A percentile compares a stretch with the other conserved stretches of the same genome.
Conservation (phyloP, 2,888 invertebrate species). For the Salpingus planirostris region DNA sequence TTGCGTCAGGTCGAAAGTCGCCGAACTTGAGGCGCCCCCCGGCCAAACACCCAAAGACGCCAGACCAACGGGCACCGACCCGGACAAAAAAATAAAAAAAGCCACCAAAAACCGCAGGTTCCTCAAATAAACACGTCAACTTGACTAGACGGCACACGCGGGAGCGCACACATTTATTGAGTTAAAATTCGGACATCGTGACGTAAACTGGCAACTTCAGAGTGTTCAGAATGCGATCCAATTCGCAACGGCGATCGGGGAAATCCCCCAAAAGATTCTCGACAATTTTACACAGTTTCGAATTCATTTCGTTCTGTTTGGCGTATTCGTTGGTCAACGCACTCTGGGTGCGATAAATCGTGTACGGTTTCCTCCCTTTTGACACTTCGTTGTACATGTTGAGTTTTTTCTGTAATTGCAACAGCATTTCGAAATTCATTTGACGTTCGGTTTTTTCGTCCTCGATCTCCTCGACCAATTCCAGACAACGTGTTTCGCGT, state of each 20-base stretch:
- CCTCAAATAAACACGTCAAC: too few species aligned
- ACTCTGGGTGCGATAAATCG: slow-evolving; percentile 32
- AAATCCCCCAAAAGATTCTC: slow-evolving; percentile 52
- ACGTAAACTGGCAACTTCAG: background rate
- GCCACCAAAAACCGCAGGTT: too few species aligned
- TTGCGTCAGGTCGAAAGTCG: slow-evolving; percentile 15
- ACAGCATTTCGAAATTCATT: slow-evolving; percentile 49
- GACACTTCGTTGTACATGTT: slow-evolving; percentile 49
- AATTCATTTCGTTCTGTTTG: slow-evolving; percentile 51
- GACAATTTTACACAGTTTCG: slow-evolving; percentile 49
- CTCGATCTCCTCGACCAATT: slow-evolving; percentile 4
- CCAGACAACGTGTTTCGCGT: slow-evolving; percentile 4
- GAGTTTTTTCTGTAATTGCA: slow-evolving; percentile 62
- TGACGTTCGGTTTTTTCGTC: slow-evolving; percentile 33
- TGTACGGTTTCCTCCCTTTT: slow-evolving; percentile 34
- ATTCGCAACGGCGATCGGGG: slow-evolving; percentile 42
- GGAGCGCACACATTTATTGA: too few species aligned
- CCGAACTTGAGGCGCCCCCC: too few species aligned
- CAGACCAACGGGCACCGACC: too few species aligned
- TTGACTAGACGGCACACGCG: too few species aligned
- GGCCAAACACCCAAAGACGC: too few species aligned
- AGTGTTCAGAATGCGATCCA: background rate
- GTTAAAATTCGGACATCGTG: too few species aligned
- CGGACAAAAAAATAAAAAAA: too few species aligned
- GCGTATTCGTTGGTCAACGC: slow-evolving; percentile 48